Evolutionary conservation across 2,888 invertebrate species (phyloP), one percentile per base, ranked within the genome.

Genomic region (Hyles lineata): DNA sequence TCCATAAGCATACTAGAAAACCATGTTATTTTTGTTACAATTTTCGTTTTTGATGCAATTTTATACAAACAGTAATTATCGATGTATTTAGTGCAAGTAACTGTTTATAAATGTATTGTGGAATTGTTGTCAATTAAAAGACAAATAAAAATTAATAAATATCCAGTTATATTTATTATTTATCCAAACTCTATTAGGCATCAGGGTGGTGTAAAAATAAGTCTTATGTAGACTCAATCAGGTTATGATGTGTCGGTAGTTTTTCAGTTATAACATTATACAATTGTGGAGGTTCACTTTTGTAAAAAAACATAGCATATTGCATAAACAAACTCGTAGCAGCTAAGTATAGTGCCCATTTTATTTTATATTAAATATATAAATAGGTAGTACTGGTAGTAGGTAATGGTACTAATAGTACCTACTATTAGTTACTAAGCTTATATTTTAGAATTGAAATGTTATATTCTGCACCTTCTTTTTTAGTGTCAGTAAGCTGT

Each of bases 111-210:
- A 43, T 43, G 43, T 74, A 69, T 70, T 80, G 77, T 80, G 74
- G 74, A 74, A 70, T 80, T 77, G 73, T 73, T 74, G 80, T 85
- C 83, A 84, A 85, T 85, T 84, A 82, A 80, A 83, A 79, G 82
- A 84, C 84, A 84, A 85, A 82, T 83, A 83, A 80, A 82, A 69
- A 50, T 60, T 70, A 58, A 43, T 62, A 60, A 50, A 70, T 70
- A 43, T 72, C 43, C 55, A 55, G 23, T 60, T 21, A 35, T 59
- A 29, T 50, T 35, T 21, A 43, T 71, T 67, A 67, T 67, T 67
- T 67, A 67, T 67, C 23, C 43, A 6, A 15, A 50, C 23, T 15
- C 43, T 21, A 43, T 67, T 67, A 67, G n/a, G 21, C 15, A 67
- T 67, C 67, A 67, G 50, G 67, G 67, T 67, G 50, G 23, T 43